Evolutionary conservation across 2,888 invertebrate species (phyloP).

Genomic region (Parnassius smintheus): DNA sequence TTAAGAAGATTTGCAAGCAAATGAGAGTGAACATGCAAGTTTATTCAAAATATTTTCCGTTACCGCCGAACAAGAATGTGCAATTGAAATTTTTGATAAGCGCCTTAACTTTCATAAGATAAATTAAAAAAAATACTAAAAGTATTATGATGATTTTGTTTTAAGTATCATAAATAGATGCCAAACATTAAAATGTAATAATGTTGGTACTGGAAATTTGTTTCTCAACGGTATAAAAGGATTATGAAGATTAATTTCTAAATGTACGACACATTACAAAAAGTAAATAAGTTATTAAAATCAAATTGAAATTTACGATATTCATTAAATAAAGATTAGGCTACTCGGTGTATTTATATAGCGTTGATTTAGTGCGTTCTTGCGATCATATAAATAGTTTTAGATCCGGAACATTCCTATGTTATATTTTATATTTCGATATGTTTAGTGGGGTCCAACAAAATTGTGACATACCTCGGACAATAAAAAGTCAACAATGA

Average conservation of each 20-base stretch:
- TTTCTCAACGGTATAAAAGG: conserved; percentile 44
- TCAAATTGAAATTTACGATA: conserved; percentile 74
- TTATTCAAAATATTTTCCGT: too few relatives aligned
- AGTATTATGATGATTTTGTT: neutral
- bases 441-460: conserved; percentile 59
- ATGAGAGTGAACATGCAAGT: too few relatives aligned
- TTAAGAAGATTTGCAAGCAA: too few relatives aligned
- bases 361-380: conserved; percentile 68
- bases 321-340: conserved; percentile 74
- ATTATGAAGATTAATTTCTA: conserved; percentile 62
- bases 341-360: conserved; percentile 45
- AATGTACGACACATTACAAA: conserved; percentile 47
- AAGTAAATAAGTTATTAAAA: conserved; percentile 76
- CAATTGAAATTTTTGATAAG: too few relatives aligned
- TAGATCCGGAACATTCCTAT: conserved; percentile 58
- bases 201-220: conserved; percentile 43
- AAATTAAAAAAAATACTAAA: too few relatives aligned
- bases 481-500: conserved; percentile 74
- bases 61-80: too few relatives aligned
- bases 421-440: conserved; percentile 60
- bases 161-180: conserved; percentile 10
- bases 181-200: conserved; percentile 1
- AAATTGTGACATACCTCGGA: conserved; percentile 68
- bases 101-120: too few relatives aligned
- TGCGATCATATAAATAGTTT: conserved; percentile 56